phyloP scores from a whole-genome alignment of 2,797 vertebrate species.

The Pipistrellus kuhlii region DNA sequence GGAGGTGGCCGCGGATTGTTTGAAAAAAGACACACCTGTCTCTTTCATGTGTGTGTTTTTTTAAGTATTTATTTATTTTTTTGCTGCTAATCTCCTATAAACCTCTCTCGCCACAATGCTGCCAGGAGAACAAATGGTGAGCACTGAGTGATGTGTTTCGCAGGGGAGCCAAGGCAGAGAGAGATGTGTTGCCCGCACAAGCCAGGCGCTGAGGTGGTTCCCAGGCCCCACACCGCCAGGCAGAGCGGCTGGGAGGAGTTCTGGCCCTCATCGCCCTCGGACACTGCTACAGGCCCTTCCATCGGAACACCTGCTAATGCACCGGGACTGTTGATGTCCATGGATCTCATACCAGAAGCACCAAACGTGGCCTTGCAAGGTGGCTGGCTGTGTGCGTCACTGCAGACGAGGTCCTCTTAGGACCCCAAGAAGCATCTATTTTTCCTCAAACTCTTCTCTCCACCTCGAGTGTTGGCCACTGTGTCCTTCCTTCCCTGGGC shows the following conservation, averaged over 20 bases:
- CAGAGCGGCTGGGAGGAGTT: conserved; percentile 80
- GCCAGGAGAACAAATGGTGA: conserved; percentile 83
- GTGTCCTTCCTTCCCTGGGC: neutral
- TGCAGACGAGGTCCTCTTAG: neutral
- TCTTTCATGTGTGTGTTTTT: conserved; percentile 54
- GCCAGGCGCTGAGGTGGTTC: conserved; percentile 74
- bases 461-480: neutral
- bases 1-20: neutral
- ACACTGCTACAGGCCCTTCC: conserved; percentile 78
- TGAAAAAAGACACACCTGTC: neutral
- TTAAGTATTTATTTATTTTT: neutral
- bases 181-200: conserved; percentile 77
- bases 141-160: conserved; percentile 78
- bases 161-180: conserved; percentile 79
- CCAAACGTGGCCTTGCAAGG: neutral
- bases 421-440: neutral
- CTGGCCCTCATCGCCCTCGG: conserved; percentile 66
- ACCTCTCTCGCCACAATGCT: conserved; percentile 82
- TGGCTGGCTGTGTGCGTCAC: neutral
- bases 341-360: neutral
- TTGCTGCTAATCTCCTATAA: conserved; percentile 80
- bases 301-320: conserved; percentile 71
- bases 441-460: neutral
- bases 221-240: conserved; percentile 71
- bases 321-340: neutral